A percentile compares a stretch with the other conserved stretches of the same genome.
Conservation (phyloP, 2,888 invertebrate species). For the Drosophila phalerata region DNA sequence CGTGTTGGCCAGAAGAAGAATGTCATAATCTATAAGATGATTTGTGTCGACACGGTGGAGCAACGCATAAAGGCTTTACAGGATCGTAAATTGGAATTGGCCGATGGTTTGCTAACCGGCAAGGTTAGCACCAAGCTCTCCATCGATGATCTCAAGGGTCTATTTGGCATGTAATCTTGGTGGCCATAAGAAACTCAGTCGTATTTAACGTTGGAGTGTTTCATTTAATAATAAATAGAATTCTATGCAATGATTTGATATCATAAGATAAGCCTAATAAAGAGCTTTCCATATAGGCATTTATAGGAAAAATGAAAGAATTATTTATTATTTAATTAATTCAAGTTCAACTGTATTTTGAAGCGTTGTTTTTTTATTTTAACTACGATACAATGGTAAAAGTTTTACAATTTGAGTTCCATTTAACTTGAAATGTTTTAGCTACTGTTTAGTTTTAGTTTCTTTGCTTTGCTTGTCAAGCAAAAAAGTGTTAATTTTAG, state of each 20-base stretch:
- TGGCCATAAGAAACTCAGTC: neutral
- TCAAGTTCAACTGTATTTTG: constrained; percentile 47
- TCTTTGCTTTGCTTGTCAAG: constrained; percentile 29
- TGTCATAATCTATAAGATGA: constrained; percentile 94
- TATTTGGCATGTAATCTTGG: constrained; percentile 87
- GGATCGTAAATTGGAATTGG: constrained; percentile 91
- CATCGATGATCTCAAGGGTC: constrained; percentile 91
- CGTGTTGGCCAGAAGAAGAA: constrained; percentile 94
- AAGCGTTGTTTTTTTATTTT: constrained; percentile 48
- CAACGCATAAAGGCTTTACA: constrained; percentile 93
- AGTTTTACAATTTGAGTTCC: constrained; percentile 42
- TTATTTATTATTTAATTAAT: constrained; percentile 33
- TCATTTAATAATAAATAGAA: neutral
- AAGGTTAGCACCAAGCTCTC: constrained; percentile 90
- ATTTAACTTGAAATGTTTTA: constrained; percentile 39
- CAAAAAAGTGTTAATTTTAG: constrained; percentile 21
- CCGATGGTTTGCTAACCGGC: constrained; percentile 92
- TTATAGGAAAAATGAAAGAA: neutral
- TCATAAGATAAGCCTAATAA: neutral
- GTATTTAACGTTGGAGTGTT: neutral
- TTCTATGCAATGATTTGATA: neutral
- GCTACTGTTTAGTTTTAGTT: constrained; percentile 38
- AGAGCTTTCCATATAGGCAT: neutral
- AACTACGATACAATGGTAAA: constrained; percentile 58
- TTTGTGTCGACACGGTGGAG: constrained; percentile 95